Base-by-base conservation (phyloP, 1,140 invertebrate genomes). In the Tetramorium simillimum region DNA sequence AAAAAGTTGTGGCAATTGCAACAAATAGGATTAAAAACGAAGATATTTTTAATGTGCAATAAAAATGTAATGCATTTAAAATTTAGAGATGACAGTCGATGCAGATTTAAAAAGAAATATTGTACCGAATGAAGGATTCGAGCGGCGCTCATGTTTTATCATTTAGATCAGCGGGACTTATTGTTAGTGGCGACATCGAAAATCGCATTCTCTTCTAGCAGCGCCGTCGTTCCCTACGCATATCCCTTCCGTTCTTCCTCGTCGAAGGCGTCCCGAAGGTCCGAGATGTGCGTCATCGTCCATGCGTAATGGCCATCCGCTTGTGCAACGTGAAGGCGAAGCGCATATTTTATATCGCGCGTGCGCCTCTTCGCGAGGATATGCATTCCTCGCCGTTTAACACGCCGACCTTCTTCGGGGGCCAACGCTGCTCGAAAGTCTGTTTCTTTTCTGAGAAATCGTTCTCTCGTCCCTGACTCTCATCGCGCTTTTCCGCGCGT, bases 281-380 rank as follows among this genome's bases (percentile, higher is more conserved):
- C 24, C 40, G 16, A 21, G 24, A 24, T 60, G 16, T 60, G 67
- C 80, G 67, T 82, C 53, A 82, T 37, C 43, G 12, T 40, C 14
- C 24, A 51, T 72, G 40, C 67, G 18, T 73, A 82, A 82, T 73
- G 56, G 14, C 24, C n/a, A 72, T 82, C 63, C 67, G 80, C 67
- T 82, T 82, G 80, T 82, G 80, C 80, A 82, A 82, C 40, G 40
- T 24, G 78, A 82, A 82, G 67, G 67, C 51, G 67, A 82, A 82
- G 53, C 69, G 67, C 80, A 82, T 82, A 82, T 73, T 78, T 82
- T 82, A 82, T 72, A 28, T 53, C 78, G 65, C 51, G 60, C 40
- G 56, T 60, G n/a, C 77, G 49, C 67, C 67, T 73, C 67, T 51
- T 82, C 24, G 40, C 51, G 24, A 72, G 43, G 51, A 58, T 82